Percentiles rank a stretch among this genome's conserved stretches.
These are phyloP conservation scores for Petroica traversi DNA, from an alignment of 2,113 vertebrate species.

Conservation along the genomic window DNA sequence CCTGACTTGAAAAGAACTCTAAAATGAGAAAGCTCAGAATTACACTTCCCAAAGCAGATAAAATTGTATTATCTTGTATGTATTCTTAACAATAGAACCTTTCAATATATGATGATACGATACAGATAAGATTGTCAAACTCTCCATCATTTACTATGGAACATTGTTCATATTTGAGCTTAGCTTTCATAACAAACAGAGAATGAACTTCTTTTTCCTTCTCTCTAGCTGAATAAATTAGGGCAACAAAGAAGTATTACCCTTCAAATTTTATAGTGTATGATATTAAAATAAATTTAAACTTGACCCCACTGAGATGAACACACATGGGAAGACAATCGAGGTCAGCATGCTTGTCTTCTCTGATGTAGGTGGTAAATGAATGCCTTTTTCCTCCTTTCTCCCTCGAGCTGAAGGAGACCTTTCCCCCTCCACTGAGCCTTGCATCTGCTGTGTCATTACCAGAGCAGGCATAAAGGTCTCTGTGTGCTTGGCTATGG, in stretches of 20 bases:
- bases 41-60: neutral
- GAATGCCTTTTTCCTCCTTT: neutral
- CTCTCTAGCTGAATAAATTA: slow-evolving; percentile 35
- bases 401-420: neutral
- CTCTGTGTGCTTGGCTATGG: neutral
- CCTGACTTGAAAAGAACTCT: neutral
- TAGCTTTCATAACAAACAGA: slow-evolving; percentile 62
- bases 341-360: neutral
- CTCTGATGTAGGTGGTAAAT: neutral
- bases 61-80: slow-evolving; percentile 37
- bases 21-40: slow-evolving; percentile 35
- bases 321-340: neutral
- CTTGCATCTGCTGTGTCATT: neutral
- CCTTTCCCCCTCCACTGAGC: neutral
- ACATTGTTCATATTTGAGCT: slow-evolving; percentile 34
- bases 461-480: neutral
- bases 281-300: neutral
- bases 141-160: slow-evolving; percentile 41
- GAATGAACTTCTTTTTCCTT: slow-evolving; percentile 7
- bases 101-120: slow-evolving; percentile 46
- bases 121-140: slow-evolving; percentile 59
- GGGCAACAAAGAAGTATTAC: neutral
- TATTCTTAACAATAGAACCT: slow-evolving; percentile 54
- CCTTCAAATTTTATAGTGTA: neutral
- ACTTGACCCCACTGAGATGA: neutral